A percentile compares a stretch with the other conserved stretches of the same genome.
phyloP scores from a whole-genome alignment of 2,113 vertebrate species.

The Anhinga anhinga region DNA sequence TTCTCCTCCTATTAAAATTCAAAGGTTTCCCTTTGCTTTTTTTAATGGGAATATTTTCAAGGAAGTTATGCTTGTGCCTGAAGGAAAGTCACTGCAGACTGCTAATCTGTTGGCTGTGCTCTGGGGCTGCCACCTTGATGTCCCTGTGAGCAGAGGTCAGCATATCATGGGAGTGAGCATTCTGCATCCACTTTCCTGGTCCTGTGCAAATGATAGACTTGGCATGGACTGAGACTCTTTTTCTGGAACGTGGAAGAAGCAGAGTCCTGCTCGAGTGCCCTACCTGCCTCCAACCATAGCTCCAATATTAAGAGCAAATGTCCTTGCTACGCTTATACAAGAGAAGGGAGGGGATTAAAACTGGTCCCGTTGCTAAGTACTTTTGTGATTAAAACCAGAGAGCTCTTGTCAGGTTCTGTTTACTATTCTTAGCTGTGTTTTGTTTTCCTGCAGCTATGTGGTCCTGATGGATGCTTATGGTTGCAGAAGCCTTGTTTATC shows the following conservation, averaged over 20 bases:
- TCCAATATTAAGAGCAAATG: neutral
- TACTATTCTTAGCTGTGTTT: neutral
- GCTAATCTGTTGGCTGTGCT: neutral
- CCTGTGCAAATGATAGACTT: neutral
- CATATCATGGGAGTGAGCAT: neutral
- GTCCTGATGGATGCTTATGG: neutral
- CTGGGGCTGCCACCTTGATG: neutral
- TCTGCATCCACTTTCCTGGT: neutral
- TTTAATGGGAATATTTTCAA: neutral
- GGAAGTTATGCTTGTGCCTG: neutral
- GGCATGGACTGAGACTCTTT: neutral
- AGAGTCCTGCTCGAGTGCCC: neutral
- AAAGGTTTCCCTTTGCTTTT: neutral
- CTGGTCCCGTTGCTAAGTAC: neutral
- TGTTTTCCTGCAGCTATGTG: neutral
- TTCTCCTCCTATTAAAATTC: neutral
- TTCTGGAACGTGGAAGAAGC: neutral
- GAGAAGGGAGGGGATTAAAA: neutral
- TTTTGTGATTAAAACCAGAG: neutral
- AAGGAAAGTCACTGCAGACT: neutral
- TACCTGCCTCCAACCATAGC: neutral
- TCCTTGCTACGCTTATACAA: neutral
- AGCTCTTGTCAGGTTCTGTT: neutral
- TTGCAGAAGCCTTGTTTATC: neutral
- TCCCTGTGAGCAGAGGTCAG: neutral